Evolutionary conservation across 2,797 vertebrate species (phyloP), one percentile per base, ranked within the genome.

Genomic region (Sebastes steindachneri): DNA sequence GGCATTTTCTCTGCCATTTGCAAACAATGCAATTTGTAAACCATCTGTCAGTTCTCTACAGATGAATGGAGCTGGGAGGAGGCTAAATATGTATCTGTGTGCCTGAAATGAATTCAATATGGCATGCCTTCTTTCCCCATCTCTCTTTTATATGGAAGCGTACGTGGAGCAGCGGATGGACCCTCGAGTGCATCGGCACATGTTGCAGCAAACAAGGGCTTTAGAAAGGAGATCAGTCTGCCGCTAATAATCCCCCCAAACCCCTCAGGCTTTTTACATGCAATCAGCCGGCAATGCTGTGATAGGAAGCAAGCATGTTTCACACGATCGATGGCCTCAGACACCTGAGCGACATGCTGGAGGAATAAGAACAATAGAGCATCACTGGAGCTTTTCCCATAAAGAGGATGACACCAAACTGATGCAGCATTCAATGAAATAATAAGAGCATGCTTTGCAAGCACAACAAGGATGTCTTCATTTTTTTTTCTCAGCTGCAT

Each of bases 21-120:
- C 79, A 70, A 41, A 41, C 37, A 41, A 41, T 41, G 37, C 66
- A 57, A 71, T 73, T 80, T 80, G 77, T 82, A 82, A 88, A 89
- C 83, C 68, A 86, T 87, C 82, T 89, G 86, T 88, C 85, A 80
- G 33, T 54, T 57, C 83, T 88, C 82, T 51, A 86, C 76, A 84
- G 86, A 93, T 91, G 79, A 92, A 86, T 76, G 66, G 66, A 88
- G 86, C 80, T 75, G 77, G 83, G 82, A 88, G 86, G 88, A 79
- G 85, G 81, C 77, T 81, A 89, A 92, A 91, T 70, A 60, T 77
- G 70, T 78, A 73, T 82, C 58, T 74, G 83, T 82, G 78, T 83
- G 77, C 75, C 75, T 80, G 48, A 90, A 91, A 89, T 71, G 6
- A 89, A 92, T 90, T 87, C 81, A 92, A 80, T 82, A 90, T 91